Evolutionary conservation across 2,888 invertebrate species (phyloP), one percentile per base, ranked within the genome.

Genomic region (Athalia rosae): DNA sequence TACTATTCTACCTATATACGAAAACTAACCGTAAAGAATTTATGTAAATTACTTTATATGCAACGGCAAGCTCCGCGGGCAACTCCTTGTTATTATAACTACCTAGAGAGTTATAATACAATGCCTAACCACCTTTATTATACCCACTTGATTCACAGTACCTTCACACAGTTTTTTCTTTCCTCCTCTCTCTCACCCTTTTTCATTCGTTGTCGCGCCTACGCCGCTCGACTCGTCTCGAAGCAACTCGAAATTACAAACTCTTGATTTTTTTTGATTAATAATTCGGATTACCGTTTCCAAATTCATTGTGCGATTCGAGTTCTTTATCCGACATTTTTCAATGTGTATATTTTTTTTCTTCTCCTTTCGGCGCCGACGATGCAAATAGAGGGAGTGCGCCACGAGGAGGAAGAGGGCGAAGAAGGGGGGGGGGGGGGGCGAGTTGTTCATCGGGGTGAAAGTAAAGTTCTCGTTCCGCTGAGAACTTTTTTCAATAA

Each of bases 401-500:
- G 28, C 3, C 7, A 43, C 45, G 48, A 13, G 4, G 48, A 66
- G 15, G 48, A 45, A 2, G 15, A 48, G 45, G 15, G 15, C 13
- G 13, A 11, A 13, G 7, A 3, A 4, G 48, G 13, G 15, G 66
- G 48, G 4, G 11, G 15, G 8, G 8, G 50, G 11, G 9, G 28
- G 8, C 6, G 28, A 15, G 4, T 7, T 6, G 28, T 28, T 67
- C 67, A 50, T 7, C 50, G 67, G n/a, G n/a, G 67, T 28, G 41
- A 53, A 67, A 67, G 53, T 50, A 67, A 67, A 67, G 67, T 53
- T 67, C 50, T 67, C 67, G 67, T 67, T 50, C 67, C 48, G 53
- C 67, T 28, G 67, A 41, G 50, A 67, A 15, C 58, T 76, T 76
- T 64, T 76, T 76, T 76, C 76, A 76, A 76, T 67, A 76, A 67